Conservation (phyloP, 2,888 invertebrate genomes). For the Drosophila pseudotalamancana region DNA sequence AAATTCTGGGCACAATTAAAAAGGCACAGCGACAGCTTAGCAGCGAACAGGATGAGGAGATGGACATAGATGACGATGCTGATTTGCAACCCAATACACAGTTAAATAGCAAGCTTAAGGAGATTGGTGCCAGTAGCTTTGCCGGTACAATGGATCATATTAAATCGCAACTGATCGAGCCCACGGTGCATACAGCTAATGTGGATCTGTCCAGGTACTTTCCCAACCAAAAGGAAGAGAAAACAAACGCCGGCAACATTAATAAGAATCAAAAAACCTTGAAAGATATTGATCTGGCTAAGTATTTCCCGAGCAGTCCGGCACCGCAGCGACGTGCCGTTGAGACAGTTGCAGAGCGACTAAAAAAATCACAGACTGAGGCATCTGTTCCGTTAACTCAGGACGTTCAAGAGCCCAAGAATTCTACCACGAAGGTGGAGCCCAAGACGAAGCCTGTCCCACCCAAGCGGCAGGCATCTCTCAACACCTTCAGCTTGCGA, state of each 20-base stretch:
- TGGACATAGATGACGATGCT: conserved; percentile 75
- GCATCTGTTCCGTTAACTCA: conserved; percentile 43
- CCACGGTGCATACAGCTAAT: conserved; percentile 78
- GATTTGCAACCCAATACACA: conserved; percentile 62
- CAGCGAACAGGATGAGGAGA: conserved; percentile 55
- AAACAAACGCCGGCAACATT: conserved; percentile 63
- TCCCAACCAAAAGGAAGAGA: conserved; percentile 82
- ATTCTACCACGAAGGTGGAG: background rate
- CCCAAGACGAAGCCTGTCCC: conserved; percentile 48
- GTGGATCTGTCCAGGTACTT: conserved; percentile 84
- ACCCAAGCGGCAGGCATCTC: conserved; percentile 64
- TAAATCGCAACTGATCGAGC: conserved; percentile 81
- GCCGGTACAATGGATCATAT: conserved; percentile 83
- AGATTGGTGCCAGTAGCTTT: conserved; percentile 83
- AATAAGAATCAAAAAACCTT: conserved; percentile 84
- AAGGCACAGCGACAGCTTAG: conserved; percentile 56
- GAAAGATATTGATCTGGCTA: conserved; percentile 83
- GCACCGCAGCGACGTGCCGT: conserved; percentile 79
- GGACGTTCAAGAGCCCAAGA: conserved; percentile 1
- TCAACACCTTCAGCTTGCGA: conserved; percentile 76
- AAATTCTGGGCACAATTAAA: conserved; percentile 73
- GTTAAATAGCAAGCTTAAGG: conserved; percentile 79
- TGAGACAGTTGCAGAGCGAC: conserved; percentile 77
- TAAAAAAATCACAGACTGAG: conserved; percentile 79
- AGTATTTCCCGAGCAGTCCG: conserved; percentile 83